Evolutionary conservation across 1,140 invertebrate species (phyloP).

Genomic region (Sesamia nonagrioides): DNA sequence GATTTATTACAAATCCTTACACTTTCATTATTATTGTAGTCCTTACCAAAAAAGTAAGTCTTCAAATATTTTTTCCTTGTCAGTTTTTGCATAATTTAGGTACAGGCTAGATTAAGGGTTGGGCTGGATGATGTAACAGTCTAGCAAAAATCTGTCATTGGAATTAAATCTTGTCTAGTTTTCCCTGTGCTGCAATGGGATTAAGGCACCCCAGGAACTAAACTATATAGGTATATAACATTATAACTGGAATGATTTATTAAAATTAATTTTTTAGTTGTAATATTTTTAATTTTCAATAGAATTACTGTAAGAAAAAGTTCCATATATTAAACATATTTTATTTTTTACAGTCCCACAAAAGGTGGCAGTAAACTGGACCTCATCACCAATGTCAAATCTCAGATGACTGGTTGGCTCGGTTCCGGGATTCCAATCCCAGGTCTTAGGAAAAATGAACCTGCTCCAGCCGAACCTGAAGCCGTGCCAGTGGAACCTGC

Average conservation of each 20-base stretch:
- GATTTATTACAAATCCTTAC: neutral
- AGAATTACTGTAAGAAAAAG: too few species aligned
- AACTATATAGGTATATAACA: too few species aligned
- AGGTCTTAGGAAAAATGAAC: slow-evolving; percentile 89
- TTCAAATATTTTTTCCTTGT: too few species aligned
- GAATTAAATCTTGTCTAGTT: too few species aligned
- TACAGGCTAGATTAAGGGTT: too few species aligned
- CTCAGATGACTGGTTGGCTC: slow-evolving; percentile 93
- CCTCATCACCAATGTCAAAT: slow-evolving; percentile 94
- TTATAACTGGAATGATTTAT: too few species aligned
- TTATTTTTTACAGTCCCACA: slow-evolving; percentile 88
- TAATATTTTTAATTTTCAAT: neutral
- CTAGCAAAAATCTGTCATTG: too few species aligned
- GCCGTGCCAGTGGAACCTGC: slow-evolving; percentile 83
- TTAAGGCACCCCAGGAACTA: too few species aligned
- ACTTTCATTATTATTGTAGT: neutral
- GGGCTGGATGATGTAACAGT: too few species aligned
- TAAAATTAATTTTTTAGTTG: neutral
- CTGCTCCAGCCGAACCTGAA: slow-evolving; percentile 83
- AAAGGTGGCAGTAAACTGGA: slow-evolving; percentile 91
- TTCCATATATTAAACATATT: slow-evolving; percentile 20
- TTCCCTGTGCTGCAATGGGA: too few species aligned
- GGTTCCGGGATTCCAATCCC: slow-evolving; percentile 91
- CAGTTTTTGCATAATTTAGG: too few species aligned
- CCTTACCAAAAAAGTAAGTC: too few species aligned